Conservation (phyloP, 35 echinoderm and acorn worm genomes). For the Anneissia japonica region DNA sequence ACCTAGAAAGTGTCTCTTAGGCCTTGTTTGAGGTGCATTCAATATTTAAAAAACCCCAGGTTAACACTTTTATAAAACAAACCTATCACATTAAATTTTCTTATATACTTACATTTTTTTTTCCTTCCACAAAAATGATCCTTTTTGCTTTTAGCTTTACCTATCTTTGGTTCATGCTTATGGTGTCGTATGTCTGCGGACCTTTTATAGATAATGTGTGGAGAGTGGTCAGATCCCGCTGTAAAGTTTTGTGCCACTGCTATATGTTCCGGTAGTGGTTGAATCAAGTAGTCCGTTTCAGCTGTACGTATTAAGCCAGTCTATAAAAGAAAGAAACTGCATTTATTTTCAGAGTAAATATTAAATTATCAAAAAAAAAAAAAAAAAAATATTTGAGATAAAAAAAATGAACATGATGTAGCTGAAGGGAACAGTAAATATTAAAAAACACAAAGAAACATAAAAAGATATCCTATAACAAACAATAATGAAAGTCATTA, state of each 20-base stretch:
- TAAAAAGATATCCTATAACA: too few species aligned
- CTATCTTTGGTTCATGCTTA: neutral
- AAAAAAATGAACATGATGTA: too few species aligned
- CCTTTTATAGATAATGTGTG: conserved; percentile 11
- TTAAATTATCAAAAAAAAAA: too few species aligned
- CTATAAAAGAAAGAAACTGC: neutral
- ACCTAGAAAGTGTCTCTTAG: too few species aligned
- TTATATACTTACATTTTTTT: conserved; percentile 26
- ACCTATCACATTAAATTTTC: neutral
- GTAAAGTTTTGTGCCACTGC: neutral
- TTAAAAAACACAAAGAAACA: too few species aligned
- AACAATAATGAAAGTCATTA: too few species aligned
- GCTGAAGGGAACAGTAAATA: too few species aligned
- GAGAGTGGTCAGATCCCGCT: neutral
- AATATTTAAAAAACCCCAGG: too few species aligned
- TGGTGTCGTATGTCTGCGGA: neutral
- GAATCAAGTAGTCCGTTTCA: conserved; percentile 2
- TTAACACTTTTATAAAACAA: too few species aligned
- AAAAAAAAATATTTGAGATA: too few species aligned
- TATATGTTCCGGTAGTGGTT: conserved; percentile 8
- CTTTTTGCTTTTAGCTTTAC: neutral
- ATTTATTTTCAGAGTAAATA: too few species aligned
- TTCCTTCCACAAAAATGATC: conserved; percentile 14
- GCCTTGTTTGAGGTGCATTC: too few species aligned
- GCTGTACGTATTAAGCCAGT: conserved; percentile 9